Base-by-base conservation (phyloP, 2,113 vertebrate genomes). In the Hucho hucho region DNA sequence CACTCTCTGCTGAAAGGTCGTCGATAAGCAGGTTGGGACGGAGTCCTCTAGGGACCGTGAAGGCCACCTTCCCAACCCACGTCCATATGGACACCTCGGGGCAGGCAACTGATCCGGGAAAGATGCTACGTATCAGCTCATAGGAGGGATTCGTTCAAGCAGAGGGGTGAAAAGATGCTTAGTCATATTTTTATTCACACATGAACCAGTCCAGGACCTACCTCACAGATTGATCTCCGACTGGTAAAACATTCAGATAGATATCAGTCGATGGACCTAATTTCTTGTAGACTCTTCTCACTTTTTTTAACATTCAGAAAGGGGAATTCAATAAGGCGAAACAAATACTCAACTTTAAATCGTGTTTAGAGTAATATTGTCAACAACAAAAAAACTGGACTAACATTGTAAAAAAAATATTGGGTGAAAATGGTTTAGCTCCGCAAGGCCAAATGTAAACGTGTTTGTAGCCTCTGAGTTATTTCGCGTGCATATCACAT, bases 11-110 rank as follows among this genome's bases (percentile, higher is more conserved):
- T 26, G 73, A 78, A 69, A 53, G 75, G 58, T 18, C 69, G 82
- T 91, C 89, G 77, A 91, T 92, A 90, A 66, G 69, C 65, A 59
- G 78, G 77, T 79, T 76, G 75, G 28, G 28, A 65, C 6, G 9
- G 29, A 67, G 6, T 84, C 81, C 85, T 85, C 88, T 72, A 80
- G 83, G 78, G 88, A 87, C 78, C 68, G 22, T 66, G 79, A 69
- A 53, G 49, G 66, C 59, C 76, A 75, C 7, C 43, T 64, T 59
- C 26, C 67, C 47, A 65, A 47, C 61, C 49, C 78, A 61, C 75
- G 65, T 70, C 67, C 74, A 66, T 72, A 76, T 70, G 73, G 37
- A 81, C 76, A 69, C 73, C 70, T 76, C 64, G 6, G 71, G 43
- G 46, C 16, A 76, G 64, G 46, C 16, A 66, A 49, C 14, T 70